Conservation (phyloP, 2,888 invertebrate species). For the Philonicus albiceps region DNA sequence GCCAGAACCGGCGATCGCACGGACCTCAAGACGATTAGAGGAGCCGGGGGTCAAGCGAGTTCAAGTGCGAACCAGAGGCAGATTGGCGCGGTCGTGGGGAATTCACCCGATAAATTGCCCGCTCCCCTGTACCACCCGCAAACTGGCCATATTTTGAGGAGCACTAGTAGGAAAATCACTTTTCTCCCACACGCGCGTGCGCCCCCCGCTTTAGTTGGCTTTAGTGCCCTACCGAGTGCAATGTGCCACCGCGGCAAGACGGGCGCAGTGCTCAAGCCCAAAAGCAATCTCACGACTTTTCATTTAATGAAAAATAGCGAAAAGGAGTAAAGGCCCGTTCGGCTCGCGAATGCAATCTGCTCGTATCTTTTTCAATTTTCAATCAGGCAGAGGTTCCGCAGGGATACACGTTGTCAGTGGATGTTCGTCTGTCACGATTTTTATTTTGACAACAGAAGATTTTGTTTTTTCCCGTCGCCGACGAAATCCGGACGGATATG, state of each 20-base stretch:
- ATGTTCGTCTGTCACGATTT: slow-evolving; percentile 14
- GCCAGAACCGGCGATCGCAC: neutral
- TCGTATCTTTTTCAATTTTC: slow-evolving; percentile 30
- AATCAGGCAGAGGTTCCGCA: slow-evolving; percentile 1
- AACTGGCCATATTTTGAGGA: neutral
- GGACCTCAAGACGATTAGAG: neutral
- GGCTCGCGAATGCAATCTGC: slow-evolving; percentile 1
- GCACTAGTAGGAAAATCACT: neutral
- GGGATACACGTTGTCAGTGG: slow-evolving; percentile 14
- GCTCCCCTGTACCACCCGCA: neutral
- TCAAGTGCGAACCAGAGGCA: slow-evolving; percentile 7
- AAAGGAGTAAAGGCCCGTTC: neutral
- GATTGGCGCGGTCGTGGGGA: slow-evolving; percentile 2
- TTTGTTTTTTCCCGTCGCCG: neutral
- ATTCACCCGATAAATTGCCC: slow-evolving; percentile 1
- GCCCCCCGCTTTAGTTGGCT: neutral
- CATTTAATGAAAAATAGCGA: slow-evolving; percentile 33
- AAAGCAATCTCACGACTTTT: slow-evolving; percentile 33
- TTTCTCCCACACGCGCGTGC: neutral
- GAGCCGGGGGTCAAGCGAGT: slow-evolving; percentile 14
- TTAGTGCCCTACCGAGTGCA: neutral
- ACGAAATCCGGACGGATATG: neutral
- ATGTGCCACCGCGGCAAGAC: neutral
- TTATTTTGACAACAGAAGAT: slow-evolving; percentile 1
- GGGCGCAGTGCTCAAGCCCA: neutral